These are phyloP conservation scores for Chaetophractus vellerosus DNA, from an alignment of 2,797 vertebrate genomes.

Conservation along the genomic window DNA sequence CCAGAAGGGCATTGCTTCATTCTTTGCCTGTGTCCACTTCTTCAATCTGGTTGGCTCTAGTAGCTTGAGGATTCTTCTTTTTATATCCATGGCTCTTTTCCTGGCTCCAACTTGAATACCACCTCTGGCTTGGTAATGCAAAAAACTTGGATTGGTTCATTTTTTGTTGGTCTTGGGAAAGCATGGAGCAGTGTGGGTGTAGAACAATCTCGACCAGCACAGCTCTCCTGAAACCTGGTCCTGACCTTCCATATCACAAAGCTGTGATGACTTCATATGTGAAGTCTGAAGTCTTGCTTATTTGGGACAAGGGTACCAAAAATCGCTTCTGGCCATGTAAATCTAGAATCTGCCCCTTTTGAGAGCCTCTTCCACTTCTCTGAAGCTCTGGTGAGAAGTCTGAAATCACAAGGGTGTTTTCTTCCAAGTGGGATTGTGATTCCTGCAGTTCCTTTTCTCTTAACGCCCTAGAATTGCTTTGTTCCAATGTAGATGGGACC, in stretches of 20 bases:
- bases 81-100: no score
- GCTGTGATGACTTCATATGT: not conserved
- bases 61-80: no score
- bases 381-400: not conserved
- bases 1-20: not conserved
- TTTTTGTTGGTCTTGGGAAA: not conserved
- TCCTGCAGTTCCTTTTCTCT: not conserved
- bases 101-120: no score
- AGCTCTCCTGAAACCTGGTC: not conserved
- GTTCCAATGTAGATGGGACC: not conserved
- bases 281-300: not conserved
- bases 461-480: not conserved
- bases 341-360: not conserved
- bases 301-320: not conserved
- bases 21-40: not conserved
- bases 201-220: not conserved
- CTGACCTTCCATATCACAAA: not conserved
- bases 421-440: not conserved
- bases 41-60: not conserved
- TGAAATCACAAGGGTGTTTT: not conserved
- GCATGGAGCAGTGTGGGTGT: not conserved
- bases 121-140: no score
- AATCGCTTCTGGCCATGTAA: not conserved
- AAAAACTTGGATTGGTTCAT: not conserved
- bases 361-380: not conserved